Base-by-base conservation (phyloP, 1,140 invertebrate genomes). In the Pseudomyrmex gracilis region DNA sequence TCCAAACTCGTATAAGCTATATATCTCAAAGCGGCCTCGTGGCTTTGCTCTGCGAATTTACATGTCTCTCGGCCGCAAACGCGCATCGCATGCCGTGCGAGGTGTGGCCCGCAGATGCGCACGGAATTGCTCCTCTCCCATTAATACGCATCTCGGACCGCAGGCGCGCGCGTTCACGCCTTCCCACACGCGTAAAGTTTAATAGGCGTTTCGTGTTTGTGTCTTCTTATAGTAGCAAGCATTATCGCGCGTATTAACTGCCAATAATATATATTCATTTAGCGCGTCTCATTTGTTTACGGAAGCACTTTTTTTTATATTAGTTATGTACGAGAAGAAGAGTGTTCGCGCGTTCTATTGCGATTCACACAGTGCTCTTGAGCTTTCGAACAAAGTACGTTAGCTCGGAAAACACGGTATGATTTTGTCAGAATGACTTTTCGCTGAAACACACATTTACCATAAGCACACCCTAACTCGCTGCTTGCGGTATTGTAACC, bases 1-100 rank as follows among this genome's bases (percentile, higher is more conserved):
- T 43, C 70, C 73, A 34, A 34, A 34, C 47, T 53, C 45, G 61
- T 43, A 51, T 68, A 57, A 57, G 85, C 71, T 34, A 34, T 34
- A 34, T 34, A 34, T 34, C 34, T 57, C 63, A 57, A 55, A 2
- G 55, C 60, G 66, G 71, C 77, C 34, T 83, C 63, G 70, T 49
- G 53, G 66, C 57, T 83, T 87, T 74, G 61, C 82, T 87, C 82
- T 87, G 84, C 85, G 68, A 88, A 87, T 88, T 88, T 88, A 77
- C 87, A 88, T 87, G 73, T 87, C n/a, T n/a, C n/a, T n/a, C 82
- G 76, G 53, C 74, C 74, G 70, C 85, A 67, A 83, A 73, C 63
- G 73, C 60, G 85, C 55, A 66, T 80, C 73, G 67, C 73, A 63
- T 71, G 64, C 64, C 71, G 22, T 58, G 53, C 78, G 70, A 87